Conservation (phyloP, 2,113 vertebrate genomes). For the Rhinogobius similis region DNA sequence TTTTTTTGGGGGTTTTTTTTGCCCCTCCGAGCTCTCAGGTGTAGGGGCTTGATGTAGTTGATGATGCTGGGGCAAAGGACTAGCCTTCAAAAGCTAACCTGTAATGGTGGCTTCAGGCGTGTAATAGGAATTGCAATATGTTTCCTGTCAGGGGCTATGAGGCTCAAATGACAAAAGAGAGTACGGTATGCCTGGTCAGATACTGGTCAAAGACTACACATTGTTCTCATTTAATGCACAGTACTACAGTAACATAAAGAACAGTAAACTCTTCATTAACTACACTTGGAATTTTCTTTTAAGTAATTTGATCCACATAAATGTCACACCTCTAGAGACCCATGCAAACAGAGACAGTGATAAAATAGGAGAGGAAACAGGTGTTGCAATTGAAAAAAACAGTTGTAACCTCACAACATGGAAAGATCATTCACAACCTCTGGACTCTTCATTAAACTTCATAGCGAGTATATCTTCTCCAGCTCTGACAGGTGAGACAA, state of each 20-base stretch:
- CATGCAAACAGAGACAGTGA: slow-evolving; percentile 17
- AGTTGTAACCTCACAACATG: slow-evolving; percentile 25
- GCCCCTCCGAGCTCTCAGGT: slow-evolving; percentile 31
- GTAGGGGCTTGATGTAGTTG: slow-evolving; percentile 12
- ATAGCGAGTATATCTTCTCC: slow-evolving; percentile 49
- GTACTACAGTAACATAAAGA: background rate
- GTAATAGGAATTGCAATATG: slow-evolving; percentile 28
- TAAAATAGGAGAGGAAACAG: slow-evolving; percentile 27
- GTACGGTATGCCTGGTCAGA: slow-evolving; percentile 14
- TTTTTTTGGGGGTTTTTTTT: slow-evolving; percentile 25
- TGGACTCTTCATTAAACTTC: slow-evolving; percentile 50
- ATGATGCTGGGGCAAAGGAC: slow-evolving; percentile 33
- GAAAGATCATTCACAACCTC: slow-evolving; percentile 40
- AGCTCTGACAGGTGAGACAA: slow-evolving; percentile 56
- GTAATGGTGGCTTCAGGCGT: slow-evolving; percentile 40
- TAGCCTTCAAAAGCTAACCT: slow-evolving; percentile 43
- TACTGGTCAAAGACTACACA: background rate
- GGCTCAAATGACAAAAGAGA: slow-evolving; percentile 18
- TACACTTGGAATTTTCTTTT: background rate
- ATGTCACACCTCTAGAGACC: slow-evolving; percentile 23
- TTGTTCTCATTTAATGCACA: background rate
- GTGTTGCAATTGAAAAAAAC: slow-evolving; percentile 28
- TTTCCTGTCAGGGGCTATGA: slow-evolving; percentile 24
- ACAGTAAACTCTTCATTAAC: background rate
- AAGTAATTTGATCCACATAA: slow-evolving; percentile 24